phyloP scores from a whole-genome alignment of 2,113 vertebrate species.

The Vimba vimba region DNA sequence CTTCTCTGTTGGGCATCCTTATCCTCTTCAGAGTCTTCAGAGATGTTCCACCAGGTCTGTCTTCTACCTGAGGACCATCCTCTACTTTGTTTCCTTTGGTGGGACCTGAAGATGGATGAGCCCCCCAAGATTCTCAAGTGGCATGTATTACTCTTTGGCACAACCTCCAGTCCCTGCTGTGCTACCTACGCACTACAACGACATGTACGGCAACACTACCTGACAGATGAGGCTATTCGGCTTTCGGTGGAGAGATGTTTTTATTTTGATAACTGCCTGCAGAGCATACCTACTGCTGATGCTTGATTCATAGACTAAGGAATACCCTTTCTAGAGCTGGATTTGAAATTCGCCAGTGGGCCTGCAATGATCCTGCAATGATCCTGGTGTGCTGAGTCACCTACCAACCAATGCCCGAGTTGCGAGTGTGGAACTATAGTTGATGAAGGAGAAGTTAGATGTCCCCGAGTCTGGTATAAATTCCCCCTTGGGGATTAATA shows the following conservation, averaged over 20 bases:
- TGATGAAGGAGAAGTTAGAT: background rate
- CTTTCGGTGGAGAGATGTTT: constrained; percentile 28
- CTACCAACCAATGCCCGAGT: background rate
- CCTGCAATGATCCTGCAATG: background rate
- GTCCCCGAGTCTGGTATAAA: background rate
- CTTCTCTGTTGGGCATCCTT: background rate
- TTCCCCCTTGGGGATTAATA: no score
- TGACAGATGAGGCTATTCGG: background rate
- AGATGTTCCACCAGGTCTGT: background rate
- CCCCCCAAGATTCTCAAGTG: background rate
- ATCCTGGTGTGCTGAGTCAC: background rate
- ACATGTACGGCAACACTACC: background rate
- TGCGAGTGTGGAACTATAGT: background rate
- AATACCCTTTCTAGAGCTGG: constrained; percentile 1
- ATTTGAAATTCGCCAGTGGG: background rate
- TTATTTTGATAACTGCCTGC: constrained; percentile 49
- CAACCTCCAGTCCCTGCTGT: background rate
- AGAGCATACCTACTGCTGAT: background rate
- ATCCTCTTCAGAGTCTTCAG: background rate
- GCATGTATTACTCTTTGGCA: constrained; percentile 28
- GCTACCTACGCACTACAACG: constrained; percentile 44
- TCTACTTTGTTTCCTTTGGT: background rate
- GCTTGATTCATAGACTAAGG: background rate
- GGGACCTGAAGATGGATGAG: background rate
- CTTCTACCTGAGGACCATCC: background rate